phyloP scores from a whole-genome alignment of 2,888 invertebrate genomes.

The Hololepta plana region DNA sequence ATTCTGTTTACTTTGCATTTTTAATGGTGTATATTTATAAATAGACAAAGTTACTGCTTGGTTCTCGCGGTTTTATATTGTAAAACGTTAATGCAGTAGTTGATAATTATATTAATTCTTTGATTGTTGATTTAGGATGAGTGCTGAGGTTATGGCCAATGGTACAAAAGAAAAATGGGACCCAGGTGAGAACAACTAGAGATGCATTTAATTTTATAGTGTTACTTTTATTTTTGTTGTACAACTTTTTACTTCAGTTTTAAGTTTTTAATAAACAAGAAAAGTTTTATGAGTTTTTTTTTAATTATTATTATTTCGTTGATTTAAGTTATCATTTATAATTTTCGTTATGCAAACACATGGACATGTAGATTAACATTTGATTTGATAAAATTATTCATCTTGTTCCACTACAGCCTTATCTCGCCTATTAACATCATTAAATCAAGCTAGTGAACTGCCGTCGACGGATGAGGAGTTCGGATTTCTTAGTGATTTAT shows the following conservation, averaged over 20 bases:
- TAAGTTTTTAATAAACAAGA: no score
- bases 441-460: slow-evolving; percentile 59
- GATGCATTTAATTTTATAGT: slow-evolving; percentile 2
- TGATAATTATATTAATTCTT: no score
- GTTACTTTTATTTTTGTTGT: slow-evolving; percentile 1
- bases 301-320: slow-evolving; percentile 7
- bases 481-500: slow-evolving; percentile 63
- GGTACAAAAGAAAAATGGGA: slow-evolving; percentile 34
- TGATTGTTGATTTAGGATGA: slow-evolving; percentile 28
- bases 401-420: slow-evolving; percentile 41
- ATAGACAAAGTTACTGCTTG: no score
- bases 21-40: no score
- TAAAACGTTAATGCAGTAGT: no score
- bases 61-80: no score
- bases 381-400: no score
- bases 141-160: slow-evolving; percentile 39
- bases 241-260: no score
- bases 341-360: slow-evolving; percentile 3
- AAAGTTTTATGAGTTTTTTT: slow-evolving; percentile 2
- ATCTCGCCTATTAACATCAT: slow-evolving; percentile 58
- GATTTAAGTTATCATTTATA: slow-evolving; percentile 6
- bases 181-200: slow-evolving; percentile 27
- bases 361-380: no score
- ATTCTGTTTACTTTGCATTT: no score
- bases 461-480: slow-evolving; percentile 70